A percentile compares a stretch with the other conserved stretches of the same genome.
phyloP scores from a whole-genome alignment of 2,113 vertebrate genomes.

The Australoheros scitulus region DNA sequence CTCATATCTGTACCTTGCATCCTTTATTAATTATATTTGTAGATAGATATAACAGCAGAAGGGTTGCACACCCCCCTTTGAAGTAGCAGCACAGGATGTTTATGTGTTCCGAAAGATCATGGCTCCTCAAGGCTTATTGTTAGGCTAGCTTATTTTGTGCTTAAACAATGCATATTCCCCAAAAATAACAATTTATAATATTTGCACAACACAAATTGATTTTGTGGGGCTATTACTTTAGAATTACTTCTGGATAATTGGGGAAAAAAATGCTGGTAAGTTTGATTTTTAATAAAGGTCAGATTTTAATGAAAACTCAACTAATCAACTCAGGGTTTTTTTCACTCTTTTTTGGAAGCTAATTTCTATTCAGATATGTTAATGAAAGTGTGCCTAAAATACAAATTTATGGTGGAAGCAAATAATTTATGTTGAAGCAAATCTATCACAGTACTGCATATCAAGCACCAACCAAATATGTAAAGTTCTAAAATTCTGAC shows the following conservation, averaged over 20 bases:
- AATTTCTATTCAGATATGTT: not conserved
- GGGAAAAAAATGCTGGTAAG: not conserved
- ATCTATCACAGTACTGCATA: not conserved
- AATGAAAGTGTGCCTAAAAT: not conserved
- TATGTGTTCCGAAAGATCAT: not conserved
- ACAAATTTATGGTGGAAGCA: not conserved
- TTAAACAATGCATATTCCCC: not conserved
- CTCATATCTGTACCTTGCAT: not conserved
- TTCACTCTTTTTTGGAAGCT: not conserved
- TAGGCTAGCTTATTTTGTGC: not conserved
- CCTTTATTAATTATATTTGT: not conserved
- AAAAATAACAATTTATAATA: not conserved
- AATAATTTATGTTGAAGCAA: not conserved
- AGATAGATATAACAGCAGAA: not conserved
- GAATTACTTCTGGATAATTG: not conserved
- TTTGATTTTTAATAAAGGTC: not conserved
- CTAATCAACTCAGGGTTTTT: constrained; percentile 6
- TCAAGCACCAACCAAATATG: not conserved
- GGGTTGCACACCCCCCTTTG: not conserved
- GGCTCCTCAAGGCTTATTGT: not conserved
- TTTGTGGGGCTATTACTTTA: not conserved
- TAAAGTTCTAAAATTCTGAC: not conserved
- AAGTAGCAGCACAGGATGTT: too few relatives aligned
- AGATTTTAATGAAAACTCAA: not conserved
- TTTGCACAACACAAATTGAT: not conserved